A percentile compares a stretch with the other conserved stretches of the same genome.
phyloP scores from a whole-genome alignment of 1,140 invertebrate species.

The Pogonomyrmex californicus region DNA sequence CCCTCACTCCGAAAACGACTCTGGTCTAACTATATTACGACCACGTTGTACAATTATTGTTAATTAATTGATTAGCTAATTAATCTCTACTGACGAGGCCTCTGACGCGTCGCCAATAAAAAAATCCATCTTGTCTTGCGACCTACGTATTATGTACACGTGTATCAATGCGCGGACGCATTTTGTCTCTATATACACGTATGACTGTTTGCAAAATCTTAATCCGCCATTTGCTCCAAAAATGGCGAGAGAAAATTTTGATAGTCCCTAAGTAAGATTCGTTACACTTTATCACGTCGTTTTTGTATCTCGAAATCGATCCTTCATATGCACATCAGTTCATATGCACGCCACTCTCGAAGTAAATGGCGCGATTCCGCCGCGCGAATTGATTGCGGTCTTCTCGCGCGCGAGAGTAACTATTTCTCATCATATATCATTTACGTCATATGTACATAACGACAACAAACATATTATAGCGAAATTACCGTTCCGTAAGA shows the following conservation, averaged over 20 bases:
- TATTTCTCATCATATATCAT: conserved; percentile 53
- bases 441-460: conserved; percentile 64
- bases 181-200: conserved; percentile 68
- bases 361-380: conserved; percentile 24
- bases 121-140: conserved; percentile 67
- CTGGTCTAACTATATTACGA: conserved; percentile 50
- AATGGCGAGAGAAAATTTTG: conserved; percentile 30
- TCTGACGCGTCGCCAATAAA: conserved; percentile 35
- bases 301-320: background rate
- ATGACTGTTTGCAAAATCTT: conserved; percentile 7
- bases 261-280: background rate
- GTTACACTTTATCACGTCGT: background rate
- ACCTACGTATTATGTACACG: conserved; percentile 65
- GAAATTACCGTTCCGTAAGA: conserved; percentile 47
- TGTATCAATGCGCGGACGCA: conserved; percentile 46
- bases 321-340: background rate
- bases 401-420: background rate
- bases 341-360: conserved; percentile 12
- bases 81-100: conserved; percentile 25
- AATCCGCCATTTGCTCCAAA: conserved; percentile 28
- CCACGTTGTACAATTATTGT: conserved; percentile 53
- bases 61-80: conserved; percentile 47
- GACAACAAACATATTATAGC: conserved; percentile 45
- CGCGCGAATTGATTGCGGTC: conserved; percentile 4
- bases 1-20: background rate